These are phyloP conservation scores for Papilio xuthus DNA, from an alignment of 1,140 invertebrate species.

Conservation along the genomic window DNA sequence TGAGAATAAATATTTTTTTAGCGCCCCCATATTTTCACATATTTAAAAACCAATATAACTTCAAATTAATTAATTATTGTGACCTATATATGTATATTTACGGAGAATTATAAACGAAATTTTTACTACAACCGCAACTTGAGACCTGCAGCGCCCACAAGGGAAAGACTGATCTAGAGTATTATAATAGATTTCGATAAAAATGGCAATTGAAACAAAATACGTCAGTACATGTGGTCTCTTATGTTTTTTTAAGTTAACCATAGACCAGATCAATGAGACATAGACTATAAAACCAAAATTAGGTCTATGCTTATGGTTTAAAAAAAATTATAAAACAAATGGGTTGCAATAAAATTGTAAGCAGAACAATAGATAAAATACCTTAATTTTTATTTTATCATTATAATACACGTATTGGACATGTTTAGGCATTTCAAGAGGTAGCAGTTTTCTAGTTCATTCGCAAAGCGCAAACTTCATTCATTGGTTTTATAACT, in stretches of 20 bases:
- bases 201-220: no score
- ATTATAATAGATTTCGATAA: no score
- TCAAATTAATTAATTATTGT: no score
- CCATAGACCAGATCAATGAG: neutral
- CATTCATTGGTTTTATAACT: slow-evolving; percentile 17
- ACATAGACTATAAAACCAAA: neutral
- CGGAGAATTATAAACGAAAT: no score
- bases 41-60: no score
- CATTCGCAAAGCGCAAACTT: slow-evolving; percentile 9
- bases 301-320: neutral
- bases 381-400: slow-evolving; percentile 69
- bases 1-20: no score
- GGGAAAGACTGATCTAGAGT: no score
- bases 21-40: no score
- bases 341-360: slow-evolving; percentile 47
- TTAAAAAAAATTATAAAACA: slow-evolving; percentile 17
- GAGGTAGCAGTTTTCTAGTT: slow-evolving; percentile 69
- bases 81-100: no score
- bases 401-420: slow-evolving; percentile 69
- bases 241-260: neutral
- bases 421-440: slow-evolving; percentile 71
- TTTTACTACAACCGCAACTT: no score
- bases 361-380: slow-evolving; percentile 59
- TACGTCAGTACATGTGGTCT: no score
- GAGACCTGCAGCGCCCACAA: no score